Base-by-base conservation (phyloP, 2,888 invertebrate species). In the Halictus quadricinctus region DNA sequence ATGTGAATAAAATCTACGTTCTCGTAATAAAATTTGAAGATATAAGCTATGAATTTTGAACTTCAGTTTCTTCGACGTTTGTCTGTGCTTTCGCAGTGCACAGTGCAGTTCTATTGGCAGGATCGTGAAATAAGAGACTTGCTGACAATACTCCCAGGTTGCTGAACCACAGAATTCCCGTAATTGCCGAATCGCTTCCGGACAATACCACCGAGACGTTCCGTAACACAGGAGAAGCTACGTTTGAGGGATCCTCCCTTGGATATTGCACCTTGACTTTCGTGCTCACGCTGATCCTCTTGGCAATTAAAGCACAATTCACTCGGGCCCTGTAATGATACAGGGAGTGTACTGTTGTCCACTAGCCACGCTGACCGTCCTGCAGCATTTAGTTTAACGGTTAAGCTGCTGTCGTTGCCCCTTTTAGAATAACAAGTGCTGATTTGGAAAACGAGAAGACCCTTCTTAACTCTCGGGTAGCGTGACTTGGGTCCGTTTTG, bases 41-140 rank as follows among this genome's bases (percentile, higher is more conserved):
- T 1, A 3, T 36, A 36, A 36, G 36, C 36, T 5, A 36, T 5
- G 36, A 29, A 29, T 29, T 29, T 29, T 29, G 29, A 36, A 5
- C 36, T 36, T 36, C 5, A 0, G 36, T 36, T 36, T 36, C 36
- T 5, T 36, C 5, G 5, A 36, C n/a, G 54, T 58, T 58, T n/a
- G 54, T 54, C 21, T 12, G 8, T 12, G n/a, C n/a, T 58, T 10
- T 58, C 58, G 8, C n/a, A n/a, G 46, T 13, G 46, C 46, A 46
- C 12, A 1, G 36, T 3, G 36, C 5, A 36, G 46, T 58, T 46
- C 8, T n/a, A 41, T 29, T 36, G 66, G 8, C 36, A 43, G 18
- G 18, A 10, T 21, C n/a, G 29, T 5, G 64, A 72, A 70, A 60
- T 83, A 76, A 69, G 43, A 76, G 75, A 60, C 36, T 64, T 43